Evolutionary conservation across 92 coral and sea anemone genomes (phyloP).

Genomic region (Desmophyllum pertusum): DNA sequence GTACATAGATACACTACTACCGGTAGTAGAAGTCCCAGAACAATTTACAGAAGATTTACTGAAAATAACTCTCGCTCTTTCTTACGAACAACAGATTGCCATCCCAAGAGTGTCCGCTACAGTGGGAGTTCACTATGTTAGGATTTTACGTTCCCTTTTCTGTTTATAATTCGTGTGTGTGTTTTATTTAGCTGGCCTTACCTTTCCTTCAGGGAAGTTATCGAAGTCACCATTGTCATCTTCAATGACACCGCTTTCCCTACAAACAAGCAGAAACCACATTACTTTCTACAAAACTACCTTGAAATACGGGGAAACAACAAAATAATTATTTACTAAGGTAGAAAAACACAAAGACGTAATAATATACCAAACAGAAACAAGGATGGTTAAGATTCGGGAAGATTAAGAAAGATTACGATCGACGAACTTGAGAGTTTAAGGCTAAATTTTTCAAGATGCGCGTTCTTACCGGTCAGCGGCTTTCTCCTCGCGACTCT

Average conservation of each 20-base stretch:
- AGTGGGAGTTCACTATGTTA: no score
- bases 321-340: not conserved
- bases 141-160: not conserved
- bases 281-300: not conserved
- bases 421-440: not conserved
- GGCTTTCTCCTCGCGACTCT: conserved; percentile 88
- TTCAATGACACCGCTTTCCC: conserved; percentile 99
- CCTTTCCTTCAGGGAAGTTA: conserved; percentile 90
- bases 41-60: no score
- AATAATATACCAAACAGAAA: not conserved
- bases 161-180: not conserved
- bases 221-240: conserved; percentile 96
- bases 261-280: conserved; percentile 21
- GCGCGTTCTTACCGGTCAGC: conserved; percentile 77
- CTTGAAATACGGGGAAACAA: not conserved
- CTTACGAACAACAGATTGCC: no score
- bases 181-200: conserved; percentile 23
- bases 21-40: no score
- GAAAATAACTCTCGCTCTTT: no score
- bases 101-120: no score
- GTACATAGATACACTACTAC: no score
- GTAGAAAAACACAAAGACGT: conserved; percentile 5
- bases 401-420: not conserved
- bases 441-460: not conserved
- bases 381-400: not conserved